Conservation (phyloP, 2,113 vertebrate species). For the Prochilodus magdalenae region DNA sequence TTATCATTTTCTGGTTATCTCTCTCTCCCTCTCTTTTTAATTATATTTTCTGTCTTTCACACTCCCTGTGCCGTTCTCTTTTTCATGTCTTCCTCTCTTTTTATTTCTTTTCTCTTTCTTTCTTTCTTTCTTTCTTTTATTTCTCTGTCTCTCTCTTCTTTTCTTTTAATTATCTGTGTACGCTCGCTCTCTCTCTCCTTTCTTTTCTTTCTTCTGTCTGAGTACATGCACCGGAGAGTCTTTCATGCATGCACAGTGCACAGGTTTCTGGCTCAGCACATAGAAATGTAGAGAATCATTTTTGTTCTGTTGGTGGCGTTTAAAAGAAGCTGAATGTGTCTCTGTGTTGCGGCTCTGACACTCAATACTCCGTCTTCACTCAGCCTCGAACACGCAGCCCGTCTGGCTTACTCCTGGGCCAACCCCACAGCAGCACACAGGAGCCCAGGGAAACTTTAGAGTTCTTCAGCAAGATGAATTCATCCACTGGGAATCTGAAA, state of each 20-base stretch:
- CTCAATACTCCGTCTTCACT: neutral
- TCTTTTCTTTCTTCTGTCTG: slow-evolving; percentile 2
- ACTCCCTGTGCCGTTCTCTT: neutral
- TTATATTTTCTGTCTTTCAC: neutral
- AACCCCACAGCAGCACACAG: neutral
- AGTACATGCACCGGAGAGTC: slow-evolving; percentile 27
- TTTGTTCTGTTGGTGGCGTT: slow-evolving; percentile 25
- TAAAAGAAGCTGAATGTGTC: slow-evolving; percentile 14
- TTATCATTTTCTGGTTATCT: neutral
- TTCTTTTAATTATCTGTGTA: neutral
- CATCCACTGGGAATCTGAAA: neutral
- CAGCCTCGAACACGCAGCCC: slow-evolving; percentile 11
- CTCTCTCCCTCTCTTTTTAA: neutral
- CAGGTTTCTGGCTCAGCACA: slow-evolving; percentile 21
- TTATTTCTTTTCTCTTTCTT: neutral
- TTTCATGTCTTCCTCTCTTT: neutral
- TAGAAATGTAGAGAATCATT: slow-evolving; percentile 9
- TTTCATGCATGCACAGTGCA: slow-evolving; percentile 3
- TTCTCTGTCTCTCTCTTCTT: neutral
- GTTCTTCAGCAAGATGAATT: neutral
- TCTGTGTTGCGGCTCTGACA: neutral
- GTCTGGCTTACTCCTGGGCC: slow-evolving; percentile 15
- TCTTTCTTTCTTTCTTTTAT: neutral
- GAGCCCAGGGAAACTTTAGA: neutral
- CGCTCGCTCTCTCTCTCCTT: too few relatives aligned